Evolutionary conservation across 2,797 vertebrate genomes (phyloP), one percentile per base, ranked within the genome.

Genomic region (Meda fulgida): DNA sequence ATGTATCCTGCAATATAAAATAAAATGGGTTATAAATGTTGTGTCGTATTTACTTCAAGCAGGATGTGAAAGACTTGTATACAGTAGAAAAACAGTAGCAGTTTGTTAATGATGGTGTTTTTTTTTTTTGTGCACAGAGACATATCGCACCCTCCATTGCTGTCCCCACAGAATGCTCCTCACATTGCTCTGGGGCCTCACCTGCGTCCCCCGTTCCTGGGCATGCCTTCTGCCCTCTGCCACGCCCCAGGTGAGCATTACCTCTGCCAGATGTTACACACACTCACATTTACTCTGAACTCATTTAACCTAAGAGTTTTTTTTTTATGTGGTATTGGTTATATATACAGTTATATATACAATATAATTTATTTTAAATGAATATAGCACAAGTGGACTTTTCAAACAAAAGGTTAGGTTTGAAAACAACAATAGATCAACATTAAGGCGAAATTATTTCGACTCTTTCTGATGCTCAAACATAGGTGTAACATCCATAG

Each of bases 131-230:
- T 92, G 86, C 78, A 81, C 92, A 96, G 95, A 91, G 95, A 96
- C 40, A 94, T 98, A 85, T 95, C 97, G 53, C 97, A 97, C 86
- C 97, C 97, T 0, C 96, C 97, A 8, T 91, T 99, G 89, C 96
- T 99, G 88, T 97, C 98, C 0, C 96, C 97, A 40, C 97, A 98
- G 90, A 97, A 96, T 0, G 97, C 96, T 3, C 97, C 98, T 85
- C 98, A 99, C 90, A 97, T 99, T 58, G 94, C 98, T 76, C 94
- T 99, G 93, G 97, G 97, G 69, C 95, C 97, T 86, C 98, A 99
- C 88, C 91, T 99, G 91, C 95, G 97, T 91, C 97, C 98, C 36
- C 98, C 98, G 2, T 97, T 99, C 90, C 92, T 99, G 65, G 97
- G 97, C 92, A 95, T 99, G 94, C 97, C 97, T 83, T 97, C 98